Evolutionary conservation across 2,888 invertebrate species (phyloP).

Genomic region (Platypus cylindrus): DNA sequence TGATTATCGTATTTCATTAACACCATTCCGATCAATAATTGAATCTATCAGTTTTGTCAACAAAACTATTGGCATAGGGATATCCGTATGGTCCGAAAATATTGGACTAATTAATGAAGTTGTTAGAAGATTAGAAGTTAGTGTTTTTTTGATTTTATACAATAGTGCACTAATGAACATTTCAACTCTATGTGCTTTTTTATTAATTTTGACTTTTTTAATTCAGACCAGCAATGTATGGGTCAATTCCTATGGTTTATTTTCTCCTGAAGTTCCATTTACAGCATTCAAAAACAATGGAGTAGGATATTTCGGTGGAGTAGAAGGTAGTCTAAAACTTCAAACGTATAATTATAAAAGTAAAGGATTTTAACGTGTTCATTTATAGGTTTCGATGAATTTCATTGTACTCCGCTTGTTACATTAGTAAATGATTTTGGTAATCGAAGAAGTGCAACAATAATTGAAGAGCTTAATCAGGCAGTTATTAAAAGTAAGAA

Average conservation of each 20-base stretch:
- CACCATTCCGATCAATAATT: constrained; percentile 41
- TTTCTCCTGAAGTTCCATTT: constrained; percentile 38
- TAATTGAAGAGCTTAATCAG: too few species aligned
- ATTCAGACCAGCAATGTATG: constrained; percentile 39
- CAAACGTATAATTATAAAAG: too few species aligned
- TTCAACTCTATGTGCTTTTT: background rate
- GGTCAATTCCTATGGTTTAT: constrained; percentile 41
- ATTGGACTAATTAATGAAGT: constrained; percentile 41
- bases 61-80: constrained; percentile 38
- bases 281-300: constrained; percentile 40
- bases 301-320: constrained; percentile 37
- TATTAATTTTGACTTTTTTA: constrained; percentile 4
- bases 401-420: too few species aligned
- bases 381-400: too few species aligned
- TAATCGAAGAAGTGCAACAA: too few species aligned
- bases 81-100: constrained; percentile 46
- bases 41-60: constrained; percentile 44
- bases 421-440: too few species aligned
- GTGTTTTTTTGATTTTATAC: constrained; percentile 5
- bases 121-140: constrained; percentile 35
- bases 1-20: too few species aligned
- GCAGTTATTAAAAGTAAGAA: too few species aligned
- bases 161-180: background rate
- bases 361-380: too few species aligned
- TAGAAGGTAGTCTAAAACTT: constrained; percentile 30